A percentile compares a stretch with the other conserved stretches of the same genome.
Conservation (phyloP, 2,113 vertebrate species). For the Apodemus sylvaticus region DNA sequence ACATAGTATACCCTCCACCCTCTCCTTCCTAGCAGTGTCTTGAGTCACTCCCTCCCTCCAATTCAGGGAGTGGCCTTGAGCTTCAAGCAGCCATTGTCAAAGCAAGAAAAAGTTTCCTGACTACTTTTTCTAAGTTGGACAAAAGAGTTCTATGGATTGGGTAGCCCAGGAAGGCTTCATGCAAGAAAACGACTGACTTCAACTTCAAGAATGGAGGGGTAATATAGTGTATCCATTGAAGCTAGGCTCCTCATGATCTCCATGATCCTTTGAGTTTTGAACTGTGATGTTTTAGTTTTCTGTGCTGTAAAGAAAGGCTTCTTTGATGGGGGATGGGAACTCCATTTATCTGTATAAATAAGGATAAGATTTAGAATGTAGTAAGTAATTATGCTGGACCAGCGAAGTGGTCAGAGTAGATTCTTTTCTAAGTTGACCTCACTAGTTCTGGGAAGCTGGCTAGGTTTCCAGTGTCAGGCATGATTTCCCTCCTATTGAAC, state of each 20-base stretch:
- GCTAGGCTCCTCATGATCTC: background rate
- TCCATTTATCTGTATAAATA: background rate
- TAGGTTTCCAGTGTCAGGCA: background rate
- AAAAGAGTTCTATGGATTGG: background rate
- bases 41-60: rapidly evolving
- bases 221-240: background rate
- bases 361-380: background rate
- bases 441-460: background rate
- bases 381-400: background rate
- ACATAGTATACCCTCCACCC: rapidly evolving
- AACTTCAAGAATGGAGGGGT: background rate
- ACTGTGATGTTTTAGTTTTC: background rate
- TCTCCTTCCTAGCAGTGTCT: rapidly evolving
- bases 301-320: background rate
- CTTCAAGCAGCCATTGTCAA: background rate
- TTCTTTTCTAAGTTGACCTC: background rate
- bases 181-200: background rate
- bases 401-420: background rate
- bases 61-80: background rate
- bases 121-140: background rate
- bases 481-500: background rate
- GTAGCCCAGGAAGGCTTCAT: background rate
- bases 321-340: background rate
- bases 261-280: background rate
- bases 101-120: background rate